phyloP scores from a whole-genome alignment of 2,113 vertebrate genomes.

The Percina caprodes region DNA sequence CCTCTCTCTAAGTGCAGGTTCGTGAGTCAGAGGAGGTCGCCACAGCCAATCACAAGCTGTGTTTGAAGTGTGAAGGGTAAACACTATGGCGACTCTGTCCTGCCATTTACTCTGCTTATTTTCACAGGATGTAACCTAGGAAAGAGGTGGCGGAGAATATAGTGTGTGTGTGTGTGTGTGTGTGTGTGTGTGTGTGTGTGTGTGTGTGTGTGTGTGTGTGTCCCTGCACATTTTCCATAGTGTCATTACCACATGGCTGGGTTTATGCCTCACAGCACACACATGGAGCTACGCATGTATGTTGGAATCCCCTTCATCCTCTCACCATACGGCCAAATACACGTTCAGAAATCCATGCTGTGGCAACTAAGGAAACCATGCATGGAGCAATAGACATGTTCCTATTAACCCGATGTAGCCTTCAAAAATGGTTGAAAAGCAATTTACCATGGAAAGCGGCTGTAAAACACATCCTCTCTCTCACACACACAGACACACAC shows the following conservation, averaged over 20 bases:
- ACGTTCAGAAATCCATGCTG: slow-evolving; percentile 61
- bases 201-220: slow-evolving; percentile 43
- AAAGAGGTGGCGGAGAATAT: slow-evolving; percentile 66
- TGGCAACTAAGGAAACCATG: slow-evolving; percentile 69
- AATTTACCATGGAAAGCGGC: slow-evolving; percentile 88
- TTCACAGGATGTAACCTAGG: slow-evolving; percentile 77
- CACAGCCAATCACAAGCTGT: slow-evolving; percentile 80
- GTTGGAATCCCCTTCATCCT: slow-evolving; percentile 79
- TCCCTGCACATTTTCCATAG: slow-evolving; percentile 76
- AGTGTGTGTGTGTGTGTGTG: slow-evolving; percentile 42
- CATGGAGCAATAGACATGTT: slow-evolving; percentile 80
- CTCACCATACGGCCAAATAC: slow-evolving; percentile 63
- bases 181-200: slow-evolving; percentile 50
- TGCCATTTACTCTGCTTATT: slow-evolving; percentile 81
- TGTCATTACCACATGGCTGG: slow-evolving; percentile 81
- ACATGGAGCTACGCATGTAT: slow-evolving; percentile 77
- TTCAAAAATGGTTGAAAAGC: slow-evolving; percentile 77
- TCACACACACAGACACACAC: slow-evolving; percentile 40
- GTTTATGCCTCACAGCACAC: slow-evolving; percentile 77
- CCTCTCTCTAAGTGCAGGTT: slow-evolving; percentile 79
- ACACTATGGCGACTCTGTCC: slow-evolving; percentile 72
- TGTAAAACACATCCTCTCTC: slow-evolving; percentile 85
- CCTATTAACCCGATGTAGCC: slow-evolving; percentile 83
- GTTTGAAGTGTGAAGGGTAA: slow-evolving; percentile 83
- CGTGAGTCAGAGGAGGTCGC: slow-evolving; percentile 73